phyloP scores from a whole-genome alignment of 2,888 invertebrate species.

The Eristalis tenax region DNA sequence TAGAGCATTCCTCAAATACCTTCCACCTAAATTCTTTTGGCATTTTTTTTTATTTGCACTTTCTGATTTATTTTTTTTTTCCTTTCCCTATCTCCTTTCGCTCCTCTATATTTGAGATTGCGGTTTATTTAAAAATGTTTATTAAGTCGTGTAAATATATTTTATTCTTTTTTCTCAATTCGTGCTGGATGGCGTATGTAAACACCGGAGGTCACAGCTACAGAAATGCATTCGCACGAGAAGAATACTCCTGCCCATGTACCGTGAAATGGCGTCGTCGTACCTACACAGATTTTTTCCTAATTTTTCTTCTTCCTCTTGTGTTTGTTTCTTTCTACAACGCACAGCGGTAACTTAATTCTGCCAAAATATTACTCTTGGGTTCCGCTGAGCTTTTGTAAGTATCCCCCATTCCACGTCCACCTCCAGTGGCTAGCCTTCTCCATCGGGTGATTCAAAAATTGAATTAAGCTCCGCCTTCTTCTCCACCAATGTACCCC shows the following conservation, averaged over 20 bases:
- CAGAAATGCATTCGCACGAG: conserved; percentile 50
- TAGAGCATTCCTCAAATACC: conserved; percentile 57
- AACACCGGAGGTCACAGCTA: conserved; percentile 46
- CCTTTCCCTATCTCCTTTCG: background rate
- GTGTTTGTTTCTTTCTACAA: background rate
- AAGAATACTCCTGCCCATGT: conserved; percentile 2
- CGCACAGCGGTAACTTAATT: conserved; percentile 48
- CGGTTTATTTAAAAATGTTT: conserved; percentile 71
- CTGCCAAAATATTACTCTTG: conserved; percentile 52
- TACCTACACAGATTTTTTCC: conserved; percentile 7
- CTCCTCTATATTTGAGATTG: conserved; percentile 58
- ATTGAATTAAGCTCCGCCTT: conserved; percentile 69
- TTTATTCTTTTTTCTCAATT: background rate
- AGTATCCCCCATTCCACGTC: conserved; percentile 3
- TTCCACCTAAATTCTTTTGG: conserved; percentile 63
- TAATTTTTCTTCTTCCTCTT: background rate
- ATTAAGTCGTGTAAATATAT: conserved; percentile 65
- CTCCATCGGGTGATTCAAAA: conserved; percentile 3
- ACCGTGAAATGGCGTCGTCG: conserved; percentile 58
- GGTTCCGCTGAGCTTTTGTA: conserved; percentile 59
- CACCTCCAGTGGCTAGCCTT: background rate
- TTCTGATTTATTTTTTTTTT: conserved; percentile 21
- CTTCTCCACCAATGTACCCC: background rate
- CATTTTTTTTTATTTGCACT: conserved; percentile 40
- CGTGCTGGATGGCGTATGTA: conserved; percentile 32